A percentile compares a stretch with the other conserved stretches of the same genome.
Conservation (phyloP, 2,113 vertebrate genomes). For the Chunga burmeisteri region DNA sequence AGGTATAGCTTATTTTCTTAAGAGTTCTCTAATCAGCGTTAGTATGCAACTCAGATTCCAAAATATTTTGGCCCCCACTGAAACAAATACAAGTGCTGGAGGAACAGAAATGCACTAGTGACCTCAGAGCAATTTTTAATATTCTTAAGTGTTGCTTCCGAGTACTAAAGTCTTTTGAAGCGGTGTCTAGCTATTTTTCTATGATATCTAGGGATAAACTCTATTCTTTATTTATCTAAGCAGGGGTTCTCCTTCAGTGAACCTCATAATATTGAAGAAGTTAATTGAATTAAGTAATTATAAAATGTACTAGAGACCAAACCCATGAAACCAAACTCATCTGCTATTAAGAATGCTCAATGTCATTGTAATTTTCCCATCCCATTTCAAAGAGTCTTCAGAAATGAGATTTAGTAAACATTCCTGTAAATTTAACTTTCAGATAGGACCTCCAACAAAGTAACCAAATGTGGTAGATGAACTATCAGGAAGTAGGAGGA, state of each 20-base stretch:
- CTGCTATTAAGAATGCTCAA: not conserved
- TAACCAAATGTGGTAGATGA: not conserved
- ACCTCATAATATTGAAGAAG: not conserved
- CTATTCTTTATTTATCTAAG: constrained; percentile 2
- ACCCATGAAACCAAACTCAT: not conserved
- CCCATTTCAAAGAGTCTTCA: not conserved
- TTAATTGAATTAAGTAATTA: constrained; percentile 43
- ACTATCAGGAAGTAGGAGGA: not conserved
- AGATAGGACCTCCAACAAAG: not conserved
- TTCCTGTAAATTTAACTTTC: not conserved
- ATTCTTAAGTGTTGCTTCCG: not conserved
- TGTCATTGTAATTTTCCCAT: not conserved
- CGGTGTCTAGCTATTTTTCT: not conserved
- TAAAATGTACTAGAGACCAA: not conserved
- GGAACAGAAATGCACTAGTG: not conserved
- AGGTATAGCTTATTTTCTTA: constrained; percentile 41
- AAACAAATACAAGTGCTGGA: not conserved
- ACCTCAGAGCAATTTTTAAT: constrained; percentile 9
- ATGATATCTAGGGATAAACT: not conserved
- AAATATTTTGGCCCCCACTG: constrained; percentile 20
- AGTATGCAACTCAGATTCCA: not conserved
- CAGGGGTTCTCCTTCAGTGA: not conserved
- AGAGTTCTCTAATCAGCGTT: not conserved
- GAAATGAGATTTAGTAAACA: not conserved
- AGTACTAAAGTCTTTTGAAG: constrained; percentile 8